Evolutionary conservation across 2,797 vertebrate species (phyloP), one percentile per base, ranked within the genome.

Genomic region (Numenius phaeopus): DNA sequence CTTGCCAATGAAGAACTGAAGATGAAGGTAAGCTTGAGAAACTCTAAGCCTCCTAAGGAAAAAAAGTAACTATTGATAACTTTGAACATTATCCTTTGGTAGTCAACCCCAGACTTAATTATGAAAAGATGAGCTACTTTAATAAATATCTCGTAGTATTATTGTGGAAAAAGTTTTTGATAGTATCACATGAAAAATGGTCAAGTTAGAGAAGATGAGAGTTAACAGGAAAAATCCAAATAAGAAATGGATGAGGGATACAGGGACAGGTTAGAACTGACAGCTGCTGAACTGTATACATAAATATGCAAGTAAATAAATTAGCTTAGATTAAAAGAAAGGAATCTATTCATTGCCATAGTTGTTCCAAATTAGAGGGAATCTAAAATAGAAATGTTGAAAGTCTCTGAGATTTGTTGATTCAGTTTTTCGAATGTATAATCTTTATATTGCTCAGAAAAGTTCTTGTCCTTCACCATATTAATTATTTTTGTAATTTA

Each of bases 201-300:
- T 20, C 5, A 40, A 15, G 49, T 57, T 44, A 78, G n/a, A 78
- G 52, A 84, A 64, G 18, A 17, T 13, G 3, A 3, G 6, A 70
- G 5, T 40, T 70, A 62, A 58, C 3, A 47, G 34, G 65, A 79
- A 92, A 80, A 71, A 27, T n/a, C 81, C 44, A 64, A 49, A 16
- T 32, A 40, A 47, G n/a, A 72, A 87, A n/a, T 75, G 15, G 11
- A 9, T 84, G 26, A 71, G 2, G 10, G 14, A 37, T 88, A 34
- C 0, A 0, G 27, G 57, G 10, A 71, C 34, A 40, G 30, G 5
- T 22, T 73, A 21, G 8, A 47, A 58, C 20, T 57, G 37, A 61
- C n/a, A 59, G n/a, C 14, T 89, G 19, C 26, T 82, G 40, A 58
- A 84, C 11, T 66, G 58, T 1, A 0, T 40, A 27, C 15, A 15